Evolutionary conservation across 2,113 vertebrate species (phyloP).

Genomic region (Solea senegalensis): DNA sequence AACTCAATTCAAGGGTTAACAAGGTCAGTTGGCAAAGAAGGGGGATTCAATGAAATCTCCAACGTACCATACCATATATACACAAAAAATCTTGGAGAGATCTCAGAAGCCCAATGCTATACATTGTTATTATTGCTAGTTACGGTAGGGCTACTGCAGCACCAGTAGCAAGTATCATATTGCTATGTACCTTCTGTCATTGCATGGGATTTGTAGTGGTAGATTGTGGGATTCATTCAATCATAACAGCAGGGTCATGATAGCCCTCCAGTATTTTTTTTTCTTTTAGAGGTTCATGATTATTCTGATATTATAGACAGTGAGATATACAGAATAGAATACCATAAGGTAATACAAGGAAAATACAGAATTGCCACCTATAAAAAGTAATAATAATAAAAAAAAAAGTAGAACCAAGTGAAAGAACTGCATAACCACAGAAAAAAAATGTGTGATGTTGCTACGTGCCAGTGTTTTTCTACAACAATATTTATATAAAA

Average conservation of each 20-base stretch:
- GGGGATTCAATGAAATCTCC: conserved; percentile 76
- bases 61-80: conserved; percentile 75
- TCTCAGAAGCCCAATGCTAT: conserved; percentile 75
- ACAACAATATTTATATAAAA: conserved; percentile 83
- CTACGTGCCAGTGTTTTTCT: conserved; percentile 78
- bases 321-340: conserved; percentile 81
- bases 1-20: conserved; percentile 81
- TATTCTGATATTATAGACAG: conserved; percentile 79
- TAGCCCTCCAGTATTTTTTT: conserved; percentile 52
- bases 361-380: conserved; percentile 81
- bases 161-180: conserved; percentile 76
- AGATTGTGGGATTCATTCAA: conserved; percentile 50
- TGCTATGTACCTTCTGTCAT: conserved; percentile 75
- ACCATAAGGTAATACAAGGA: conserved; percentile 77
- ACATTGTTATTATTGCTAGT: conserved; percentile 82
- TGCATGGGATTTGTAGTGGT: conserved; percentile 72
- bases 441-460: conserved; percentile 76
- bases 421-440: conserved; percentile 78
- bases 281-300: conserved; percentile 71
- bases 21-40: conserved; percentile 67
- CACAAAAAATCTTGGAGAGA: conserved; percentile 74
- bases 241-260: conserved; percentile 47
- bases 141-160: conserved; percentile 77
- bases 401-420: conserved; percentile 71
- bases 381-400: conserved; percentile 72